These are phyloP conservation scores for Cladorhizidae sp. DNA, from an alignment of 37 sponge, comb jelly and placozoan species.

Conservation along the genomic window DNA sequence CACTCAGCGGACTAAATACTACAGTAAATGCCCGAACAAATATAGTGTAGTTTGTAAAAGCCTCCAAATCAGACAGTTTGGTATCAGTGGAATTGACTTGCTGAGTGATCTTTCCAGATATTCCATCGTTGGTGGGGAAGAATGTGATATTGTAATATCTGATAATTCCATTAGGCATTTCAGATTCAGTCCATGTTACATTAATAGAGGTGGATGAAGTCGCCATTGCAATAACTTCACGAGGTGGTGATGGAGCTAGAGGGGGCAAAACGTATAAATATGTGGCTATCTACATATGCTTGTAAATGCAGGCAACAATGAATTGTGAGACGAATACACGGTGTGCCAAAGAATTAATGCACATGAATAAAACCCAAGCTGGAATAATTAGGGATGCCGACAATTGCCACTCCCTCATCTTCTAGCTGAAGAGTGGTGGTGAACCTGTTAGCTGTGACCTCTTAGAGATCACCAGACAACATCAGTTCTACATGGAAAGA, in stretches of 20 bases:
- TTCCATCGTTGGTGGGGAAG: not conserved
- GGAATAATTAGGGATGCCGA: too few species aligned
- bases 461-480: too few species aligned
- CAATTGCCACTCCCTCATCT: too few species aligned
- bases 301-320: not conserved
- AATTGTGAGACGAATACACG: not conserved
- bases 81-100: not conserved
- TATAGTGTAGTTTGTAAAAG: conserved; percentile 38
- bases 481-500: too few species aligned
- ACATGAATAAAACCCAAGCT: too few species aligned
- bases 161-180: conserved; percentile 37
- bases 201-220: conserved; percentile 50
- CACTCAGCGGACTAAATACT: conserved; percentile 6
- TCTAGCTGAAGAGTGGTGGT: too few species aligned
- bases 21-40: conserved; percentile 38
- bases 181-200: conserved; percentile 37
- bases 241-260: conserved; percentile 56
- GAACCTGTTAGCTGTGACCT: too few species aligned
- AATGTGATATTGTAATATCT: conserved; percentile 20
- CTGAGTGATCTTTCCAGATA: conserved; percentile 1
- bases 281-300: not conserved
- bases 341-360: not conserved
- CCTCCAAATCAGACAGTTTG: not conserved
- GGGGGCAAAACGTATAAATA: not conserved
- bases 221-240: conserved; percentile 12